phyloP scores from a whole-genome alignment of 2,888 invertebrate species.

The Cryptocheilus praepositus region DNA sequence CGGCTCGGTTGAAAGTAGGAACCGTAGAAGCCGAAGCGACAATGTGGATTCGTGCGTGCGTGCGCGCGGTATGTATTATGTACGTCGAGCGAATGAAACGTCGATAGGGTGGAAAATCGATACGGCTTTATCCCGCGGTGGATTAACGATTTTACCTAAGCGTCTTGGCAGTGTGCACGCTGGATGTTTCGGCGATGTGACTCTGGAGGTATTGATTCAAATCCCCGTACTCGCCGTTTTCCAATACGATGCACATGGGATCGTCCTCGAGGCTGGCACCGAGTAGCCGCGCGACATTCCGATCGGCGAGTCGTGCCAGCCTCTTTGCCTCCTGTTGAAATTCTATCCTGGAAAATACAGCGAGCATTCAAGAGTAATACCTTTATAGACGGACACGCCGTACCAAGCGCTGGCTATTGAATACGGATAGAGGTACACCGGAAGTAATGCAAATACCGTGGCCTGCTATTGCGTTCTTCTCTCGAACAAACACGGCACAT shows the following conservation, averaged over 20 bases:
- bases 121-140: no score
- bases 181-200: constrained; percentile 85
- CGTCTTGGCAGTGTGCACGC: constrained; percentile 80
- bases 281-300: constrained; percentile 83
- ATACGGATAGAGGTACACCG: constrained; percentile 31
- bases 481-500: not conserved
- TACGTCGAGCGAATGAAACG: no score
- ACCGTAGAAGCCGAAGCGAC: no score
- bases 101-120: no score
- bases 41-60: no score
- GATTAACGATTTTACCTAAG: constrained; percentile 78
- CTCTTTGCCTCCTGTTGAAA: constrained; percentile 85
- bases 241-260: constrained; percentile 86
- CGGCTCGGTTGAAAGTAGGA: no score
- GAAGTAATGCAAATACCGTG: constrained; percentile 33
- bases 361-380: constrained; percentile 57
- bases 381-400: constrained; percentile 44
- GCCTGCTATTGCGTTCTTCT: constrained; percentile 13
- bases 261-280: constrained; percentile 85
- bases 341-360: constrained; percentile 77
- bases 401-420: constrained; percentile 31
- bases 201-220: constrained; percentile 90
- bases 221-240: constrained; percentile 87
- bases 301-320: constrained; percentile 82
- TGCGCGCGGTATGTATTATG: no score